Evolutionary conservation across 2,888 invertebrate species (phyloP).

Genomic region (Chaitophorus viminalis): DNA sequence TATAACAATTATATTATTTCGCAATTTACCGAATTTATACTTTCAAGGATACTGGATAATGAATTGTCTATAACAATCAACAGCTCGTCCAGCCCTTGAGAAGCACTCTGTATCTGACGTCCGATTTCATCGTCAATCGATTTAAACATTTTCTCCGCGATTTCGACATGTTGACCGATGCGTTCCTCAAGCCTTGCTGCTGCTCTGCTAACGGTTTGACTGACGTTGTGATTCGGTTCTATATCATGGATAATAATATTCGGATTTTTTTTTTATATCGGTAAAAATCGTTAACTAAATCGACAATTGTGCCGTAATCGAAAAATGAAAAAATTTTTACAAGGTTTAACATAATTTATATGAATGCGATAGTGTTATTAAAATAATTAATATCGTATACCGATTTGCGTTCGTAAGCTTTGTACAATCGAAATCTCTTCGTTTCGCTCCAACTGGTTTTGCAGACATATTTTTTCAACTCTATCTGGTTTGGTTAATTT

Average conservation of each 20-base stretch:
- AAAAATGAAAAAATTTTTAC: neutral
- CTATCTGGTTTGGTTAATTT: no score
- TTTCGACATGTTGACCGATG: neutral
- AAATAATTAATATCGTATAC: neutral
- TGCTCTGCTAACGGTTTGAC: neutral
- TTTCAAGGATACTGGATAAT: neutral
- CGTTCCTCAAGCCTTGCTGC: neutral
- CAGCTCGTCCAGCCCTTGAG: neutral
- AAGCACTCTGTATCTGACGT: neutral
- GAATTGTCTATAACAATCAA: neutral
- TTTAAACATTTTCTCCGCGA: neutral
- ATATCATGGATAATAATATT: neutral
- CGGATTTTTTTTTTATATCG: neutral
- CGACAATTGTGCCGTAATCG: neutral
- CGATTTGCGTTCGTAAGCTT: neutral
- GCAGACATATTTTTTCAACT: neutral
- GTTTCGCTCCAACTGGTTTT: neutral
- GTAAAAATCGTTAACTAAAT: no score
- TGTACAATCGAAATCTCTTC: conserved; percentile 14
- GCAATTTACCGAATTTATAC: neutral
- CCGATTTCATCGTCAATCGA: conserved; percentile 20
- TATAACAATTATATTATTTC: neutral
- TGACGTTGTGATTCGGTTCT: conserved; percentile 1
- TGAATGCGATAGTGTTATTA: neutral
- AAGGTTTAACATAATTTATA: neutral